Base-by-base conservation (phyloP, 2,113 vertebrate species). In the Cynocephalus volans region DNA sequence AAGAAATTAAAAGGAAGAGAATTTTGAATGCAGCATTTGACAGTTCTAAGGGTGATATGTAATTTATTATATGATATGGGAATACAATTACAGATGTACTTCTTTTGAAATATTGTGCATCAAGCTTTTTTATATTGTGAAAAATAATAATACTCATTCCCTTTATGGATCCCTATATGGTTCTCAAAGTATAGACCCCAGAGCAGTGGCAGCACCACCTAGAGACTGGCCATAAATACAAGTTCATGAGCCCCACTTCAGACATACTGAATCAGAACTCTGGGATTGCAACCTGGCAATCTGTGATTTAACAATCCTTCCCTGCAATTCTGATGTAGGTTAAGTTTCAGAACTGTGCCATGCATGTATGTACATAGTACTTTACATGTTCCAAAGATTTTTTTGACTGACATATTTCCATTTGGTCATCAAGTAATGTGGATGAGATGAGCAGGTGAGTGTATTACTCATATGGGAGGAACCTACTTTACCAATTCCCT, bases 21-120 rank as follows among this genome's bases (percentile, higher is more conserved):
- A 41, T 1, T 56, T 48, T 79, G 5, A 62, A 58, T 69, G 26
- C 6, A 83, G 12, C 28, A 24, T 24, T 97, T 97, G 58, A 58
- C 17, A 93, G 17, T 81, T 83, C 50, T 95, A 76, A 84, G 41
- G 58, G 15, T 77, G 36, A 69, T 73, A 84, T 31, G 69, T 67
- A 60, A 58, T 95, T 96, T 87, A 54, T 81, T 92, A 36, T 77
- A 3, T 60, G 62, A 41, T 45, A 62, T 65, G 36, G 7, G 18
- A 36, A 67, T 56, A 65, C 84, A 92, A 58, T 77, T 76, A 77
- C 18, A 86, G 48, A 45, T 18, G 9, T 36, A 14, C 18, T 2
- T 69, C 36, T 88, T 65, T 58, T 31, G 24, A 92, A 87, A 88
- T 81, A 45, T 31, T 36, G 11, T 58, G 21, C 11, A 56, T 6